These are phyloP conservation scores for Leptodactylus fuscus DNA, from an alignment of 2,113 vertebrate species.

Conservation along the genomic window DNA sequence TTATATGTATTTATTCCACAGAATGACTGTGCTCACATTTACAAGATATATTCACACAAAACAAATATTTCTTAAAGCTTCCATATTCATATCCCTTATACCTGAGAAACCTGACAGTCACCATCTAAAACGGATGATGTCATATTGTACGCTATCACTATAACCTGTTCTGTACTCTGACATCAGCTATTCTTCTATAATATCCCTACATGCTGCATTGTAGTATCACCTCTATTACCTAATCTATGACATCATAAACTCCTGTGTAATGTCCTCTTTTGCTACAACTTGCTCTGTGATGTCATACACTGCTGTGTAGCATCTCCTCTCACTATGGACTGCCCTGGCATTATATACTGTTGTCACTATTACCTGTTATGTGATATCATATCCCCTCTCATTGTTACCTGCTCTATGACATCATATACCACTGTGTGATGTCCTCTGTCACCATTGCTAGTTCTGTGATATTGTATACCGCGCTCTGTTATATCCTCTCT, in stretches of 20 bases:
- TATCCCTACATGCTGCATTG: background rate
- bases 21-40: background rate
- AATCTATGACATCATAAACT: background rate
- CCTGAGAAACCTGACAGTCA: background rate
- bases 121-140: background rate
- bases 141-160: background rate
- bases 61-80: conserved; percentile 7
- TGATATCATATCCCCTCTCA: background rate
- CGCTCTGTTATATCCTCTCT: background rate
- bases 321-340: background rate
- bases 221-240: background rate
- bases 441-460: background rate
- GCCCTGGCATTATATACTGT: no score
- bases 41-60: background rate
- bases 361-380: background rate
- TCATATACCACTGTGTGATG: background rate
- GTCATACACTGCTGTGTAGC: background rate
- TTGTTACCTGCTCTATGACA: background rate
- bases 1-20: conserved; percentile 16
- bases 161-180: background rate
- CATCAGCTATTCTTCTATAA: background rate
- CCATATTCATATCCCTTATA: background rate
- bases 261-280: background rate
- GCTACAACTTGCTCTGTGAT: background rate
- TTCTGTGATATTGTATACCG: background rate